These are phyloP conservation scores for Etheostoma nigrum DNA, from an alignment of 2,797 vertebrate species.

Conservation along the genomic window DNA sequence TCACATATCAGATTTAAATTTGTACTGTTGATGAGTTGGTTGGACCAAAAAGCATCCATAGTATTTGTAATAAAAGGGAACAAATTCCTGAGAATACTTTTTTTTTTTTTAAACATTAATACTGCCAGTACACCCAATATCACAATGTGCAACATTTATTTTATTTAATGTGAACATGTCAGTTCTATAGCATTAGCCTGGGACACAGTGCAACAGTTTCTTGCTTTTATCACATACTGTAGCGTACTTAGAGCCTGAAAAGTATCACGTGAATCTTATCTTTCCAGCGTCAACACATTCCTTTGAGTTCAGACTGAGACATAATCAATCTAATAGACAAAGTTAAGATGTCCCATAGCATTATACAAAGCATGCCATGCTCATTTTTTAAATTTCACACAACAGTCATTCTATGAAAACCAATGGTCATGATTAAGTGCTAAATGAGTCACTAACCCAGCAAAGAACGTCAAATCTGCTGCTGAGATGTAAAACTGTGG, in stretches of 20 bases:
- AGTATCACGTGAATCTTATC: conserved; percentile 48
- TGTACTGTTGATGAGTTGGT: background rate
- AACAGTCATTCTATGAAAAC: conserved; percentile 13
- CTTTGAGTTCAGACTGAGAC: conserved; percentile 25
- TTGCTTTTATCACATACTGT: conserved; percentile 6
- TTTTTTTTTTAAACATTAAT: no score
- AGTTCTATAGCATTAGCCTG: background rate
- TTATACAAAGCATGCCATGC: background rate
- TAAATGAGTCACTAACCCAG: conserved; percentile 37
- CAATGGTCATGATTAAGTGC: background rate
- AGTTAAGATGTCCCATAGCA: conserved; percentile 7
- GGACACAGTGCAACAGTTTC: background rate
- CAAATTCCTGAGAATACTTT: no score
- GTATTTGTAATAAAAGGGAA: background rate
- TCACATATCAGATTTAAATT: background rate
- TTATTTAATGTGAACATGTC: background rate
- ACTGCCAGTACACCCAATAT: background rate
- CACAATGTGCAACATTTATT: background rate
- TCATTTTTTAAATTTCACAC: conserved; percentile 29
- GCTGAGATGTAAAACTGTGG: background rate
- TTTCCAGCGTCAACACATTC: conserved; percentile 17
- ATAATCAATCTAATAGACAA: conserved; percentile 4
- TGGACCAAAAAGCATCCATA: background rate
- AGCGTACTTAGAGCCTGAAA: conserved; percentile 11
- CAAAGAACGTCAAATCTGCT: conserved; percentile 12